phyloP scores from a whole-genome alignment of 2,888 invertebrate genomes.

The Lagria hirta region DNA sequence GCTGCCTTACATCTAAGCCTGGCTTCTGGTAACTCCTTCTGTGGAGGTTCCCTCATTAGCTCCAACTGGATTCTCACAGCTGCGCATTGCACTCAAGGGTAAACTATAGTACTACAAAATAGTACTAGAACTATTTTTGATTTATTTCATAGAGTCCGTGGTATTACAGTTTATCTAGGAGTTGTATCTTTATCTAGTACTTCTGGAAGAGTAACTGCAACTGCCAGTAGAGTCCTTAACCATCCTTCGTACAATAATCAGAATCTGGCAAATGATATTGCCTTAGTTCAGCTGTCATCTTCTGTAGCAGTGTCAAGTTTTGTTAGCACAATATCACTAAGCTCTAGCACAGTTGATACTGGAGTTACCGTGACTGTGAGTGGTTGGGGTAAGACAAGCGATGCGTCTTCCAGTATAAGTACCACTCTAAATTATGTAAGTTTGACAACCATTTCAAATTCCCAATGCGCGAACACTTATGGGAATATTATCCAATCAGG shows the following conservation, averaged over 20 bases:
- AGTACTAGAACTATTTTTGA: neutral
- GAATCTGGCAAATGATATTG: neutral
- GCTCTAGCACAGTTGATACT: neutral
- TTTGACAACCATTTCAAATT: constrained; percentile 7
- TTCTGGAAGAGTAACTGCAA: neutral
- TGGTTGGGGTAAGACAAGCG: neutral
- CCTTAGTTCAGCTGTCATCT: neutral
- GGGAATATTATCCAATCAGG: constrained; percentile 6
- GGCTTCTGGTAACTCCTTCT: neutral
- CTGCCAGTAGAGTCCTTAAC: neutral
- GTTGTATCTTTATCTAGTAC: constrained; percentile 2
- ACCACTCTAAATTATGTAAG: constrained; percentile 6
- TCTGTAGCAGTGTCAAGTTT: neutral
- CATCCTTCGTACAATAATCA: neutral
- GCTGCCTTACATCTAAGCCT: neutral
- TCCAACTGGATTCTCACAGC: constrained; percentile 2
- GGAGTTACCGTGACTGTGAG: neutral
- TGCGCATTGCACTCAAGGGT: constrained; percentile 5
- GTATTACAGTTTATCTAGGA: constrained; percentile 6
- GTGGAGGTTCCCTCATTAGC: constrained; percentile 11
- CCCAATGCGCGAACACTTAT: constrained; percentile 3
- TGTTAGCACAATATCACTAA: neutral
- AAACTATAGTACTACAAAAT: no score
- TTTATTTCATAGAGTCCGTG: constrained; percentile 6
- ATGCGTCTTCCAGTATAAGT: no score